A percentile compares a stretch with the other conserved stretches of the same genome.
These are phyloP conservation scores for Empis livida DNA, from an alignment of 2,888 invertebrate genomes.

Conservation along the genomic window DNA sequence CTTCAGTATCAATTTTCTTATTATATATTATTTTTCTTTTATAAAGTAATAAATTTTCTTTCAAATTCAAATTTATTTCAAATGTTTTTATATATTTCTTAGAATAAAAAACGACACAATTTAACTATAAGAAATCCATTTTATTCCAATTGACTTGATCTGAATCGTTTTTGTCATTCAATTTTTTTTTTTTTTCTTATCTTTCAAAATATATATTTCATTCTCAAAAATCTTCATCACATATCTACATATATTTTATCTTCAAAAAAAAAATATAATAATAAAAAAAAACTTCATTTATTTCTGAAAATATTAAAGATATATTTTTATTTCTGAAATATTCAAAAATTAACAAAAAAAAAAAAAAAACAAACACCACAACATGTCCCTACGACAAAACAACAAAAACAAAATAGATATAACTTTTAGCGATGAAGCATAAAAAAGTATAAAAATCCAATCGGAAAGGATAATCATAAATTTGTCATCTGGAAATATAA, in stretches of 20 bases:
- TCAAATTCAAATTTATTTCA: no score
- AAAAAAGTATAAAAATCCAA: conserved; percentile 9
- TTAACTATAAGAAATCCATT: not conserved
- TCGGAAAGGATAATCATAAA: conserved; percentile 11
- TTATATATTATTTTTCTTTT: no score
- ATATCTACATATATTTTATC: no score
- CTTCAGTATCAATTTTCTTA: no score
- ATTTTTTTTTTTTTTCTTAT: not conserved
- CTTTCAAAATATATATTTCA: no score
- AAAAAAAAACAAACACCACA: not conserved
- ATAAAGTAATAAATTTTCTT: no score
- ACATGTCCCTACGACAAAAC: not conserved
- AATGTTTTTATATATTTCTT: no score
- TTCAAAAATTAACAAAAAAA: not conserved
- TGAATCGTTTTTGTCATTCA: not conserved
- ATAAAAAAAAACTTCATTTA: no score
- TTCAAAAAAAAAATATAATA: no score
- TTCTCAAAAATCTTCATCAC: no score
- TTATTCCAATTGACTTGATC: not conserved
- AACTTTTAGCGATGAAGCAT: conserved; percentile 3
- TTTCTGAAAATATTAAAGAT: not conserved
- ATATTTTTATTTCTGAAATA: not conserved
- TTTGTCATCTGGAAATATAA: conserved; percentile 10
- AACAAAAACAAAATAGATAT: not conserved
- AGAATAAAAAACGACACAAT: no score